Evolutionary conservation across 2,113 vertebrate species (phyloP).

Genomic region (Bubalus kerabau): DNA sequence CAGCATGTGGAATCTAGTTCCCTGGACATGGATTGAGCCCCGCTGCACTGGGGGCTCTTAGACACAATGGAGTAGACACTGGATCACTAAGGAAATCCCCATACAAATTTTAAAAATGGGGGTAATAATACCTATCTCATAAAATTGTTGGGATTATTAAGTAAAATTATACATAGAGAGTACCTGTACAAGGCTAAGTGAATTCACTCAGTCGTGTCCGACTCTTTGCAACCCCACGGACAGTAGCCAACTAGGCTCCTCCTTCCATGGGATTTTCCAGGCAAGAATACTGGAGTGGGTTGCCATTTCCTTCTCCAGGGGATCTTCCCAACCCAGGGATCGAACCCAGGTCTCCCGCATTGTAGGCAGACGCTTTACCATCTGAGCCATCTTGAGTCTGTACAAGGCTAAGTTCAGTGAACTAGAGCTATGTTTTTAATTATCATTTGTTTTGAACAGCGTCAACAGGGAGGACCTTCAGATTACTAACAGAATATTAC

Average conservation of each 20-base stretch:
- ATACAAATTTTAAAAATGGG: not conserved
- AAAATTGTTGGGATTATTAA: not conserved
- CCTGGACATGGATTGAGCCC: not conserved
- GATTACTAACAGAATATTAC: not conserved
- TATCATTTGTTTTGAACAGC: not conserved
- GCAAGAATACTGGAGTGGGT: too few relatives aligned
- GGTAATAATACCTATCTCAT: not conserved
- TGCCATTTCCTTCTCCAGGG: too few relatives aligned
- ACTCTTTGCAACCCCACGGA: not conserved
- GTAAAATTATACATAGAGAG: not conserved
- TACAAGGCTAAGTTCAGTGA: not conserved
- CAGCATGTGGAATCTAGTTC: not conserved
- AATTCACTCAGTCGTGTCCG: accelerated
- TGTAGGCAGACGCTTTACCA: accelerated
- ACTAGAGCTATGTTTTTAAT: not conserved
- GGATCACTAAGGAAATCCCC: not conserved
- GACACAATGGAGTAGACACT: not conserved
- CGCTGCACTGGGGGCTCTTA: not conserved
- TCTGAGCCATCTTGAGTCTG: not conserved
- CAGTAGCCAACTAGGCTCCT: not conserved
- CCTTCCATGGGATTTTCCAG: too few relatives aligned
- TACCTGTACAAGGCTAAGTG: not conserved
- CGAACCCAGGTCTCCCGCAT: accelerated
- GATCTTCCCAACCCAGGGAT: too few relatives aligned
- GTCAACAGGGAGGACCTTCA: not conserved